phyloP scores from a whole-genome alignment of 2,888 invertebrate genomes.

The Myopa testacea region DNA sequence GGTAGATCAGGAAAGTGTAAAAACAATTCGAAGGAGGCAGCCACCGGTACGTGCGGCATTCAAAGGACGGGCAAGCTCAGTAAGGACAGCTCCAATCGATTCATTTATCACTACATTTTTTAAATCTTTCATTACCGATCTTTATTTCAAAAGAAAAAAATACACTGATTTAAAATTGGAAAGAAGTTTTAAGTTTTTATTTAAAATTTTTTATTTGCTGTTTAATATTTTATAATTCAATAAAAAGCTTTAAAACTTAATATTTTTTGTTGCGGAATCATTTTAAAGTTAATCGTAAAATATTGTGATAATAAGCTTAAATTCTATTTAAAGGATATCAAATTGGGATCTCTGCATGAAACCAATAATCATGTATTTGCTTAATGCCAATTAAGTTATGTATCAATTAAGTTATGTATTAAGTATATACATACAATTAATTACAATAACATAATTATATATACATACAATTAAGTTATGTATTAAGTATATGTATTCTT shows the following conservation, averaged over 20 bases:
- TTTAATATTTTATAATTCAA: neutral
- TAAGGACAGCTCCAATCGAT: neutral
- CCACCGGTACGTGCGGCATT: neutral
- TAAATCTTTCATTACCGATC: neutral
- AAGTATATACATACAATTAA: too few relatives aligned
- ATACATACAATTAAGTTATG: neutral
- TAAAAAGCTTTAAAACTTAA: too few relatives aligned
- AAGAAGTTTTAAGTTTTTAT: too few relatives aligned
- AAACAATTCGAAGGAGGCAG: slow-evolving; percentile 37
- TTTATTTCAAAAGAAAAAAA: neutral
- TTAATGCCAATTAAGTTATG: neutral
- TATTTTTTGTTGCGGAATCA: too few relatives aligned
- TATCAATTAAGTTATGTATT: neutral
- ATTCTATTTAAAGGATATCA: too few relatives aligned
- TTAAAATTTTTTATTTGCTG: too few relatives aligned
- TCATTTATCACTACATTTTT: neutral
- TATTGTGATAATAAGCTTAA: too few relatives aligned
- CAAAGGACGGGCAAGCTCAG: neutral
- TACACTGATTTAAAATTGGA: neutral
- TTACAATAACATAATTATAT: too few relatives aligned
- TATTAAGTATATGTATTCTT: neutral
- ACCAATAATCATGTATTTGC: too few relatives aligned
- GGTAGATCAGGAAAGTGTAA: slow-evolving; percentile 41
- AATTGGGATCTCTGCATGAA: neutral
- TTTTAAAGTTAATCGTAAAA: too few relatives aligned